Evolutionary conservation across 2,797 vertebrate species (phyloP), one percentile per base, ranked within the genome.

Genomic region (Gadopsis bispinosus): DNA sequence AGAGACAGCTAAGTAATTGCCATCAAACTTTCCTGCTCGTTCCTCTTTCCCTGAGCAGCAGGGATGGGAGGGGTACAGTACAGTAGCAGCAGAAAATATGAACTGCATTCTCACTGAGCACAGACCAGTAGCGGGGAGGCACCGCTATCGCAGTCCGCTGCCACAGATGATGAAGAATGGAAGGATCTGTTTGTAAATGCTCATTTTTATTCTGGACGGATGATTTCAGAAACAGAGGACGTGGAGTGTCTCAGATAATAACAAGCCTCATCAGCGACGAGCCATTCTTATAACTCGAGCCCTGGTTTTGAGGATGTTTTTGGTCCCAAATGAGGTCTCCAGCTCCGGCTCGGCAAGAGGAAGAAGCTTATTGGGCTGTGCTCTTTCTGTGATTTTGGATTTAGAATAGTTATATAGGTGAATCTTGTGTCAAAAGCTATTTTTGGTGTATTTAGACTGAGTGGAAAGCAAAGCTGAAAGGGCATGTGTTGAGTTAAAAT

Each of bases 1-100:
- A 84, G 86, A 89, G 89, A 91, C 93, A 93, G 91, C 90, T 87
- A 89, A 94, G 92, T 93, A 93, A 94, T 93, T 89, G 92, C 89
- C 91, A 87, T 93, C 89, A 92, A 91, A 93, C 92, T 93, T 92
- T 87, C 86, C 88, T 80, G 73, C 88, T 87, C 79, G 61, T 86
- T 87, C 66, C 79, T 81, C 75, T 87, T 73, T 83, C 83, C 81
- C 90, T 75, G 67, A 47, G 84, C 73, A 79, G 64, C 4, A 14
- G 79, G 69, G 88, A 75, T 63, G 91, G 92, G 91, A 90, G 90
- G 90, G 86, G 89, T 83, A 72, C 63, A 45, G 84, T 84, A 88
- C 86, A 86, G 86, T 75, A 83, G 88, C 84, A 83, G 87, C 87
- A 90, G 85, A 86, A 91, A 88, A 86, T 86, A 89, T 92, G 85